Evolutionary conservation across 2,888 invertebrate species (phyloP), one percentile per base, ranked within the genome.

Genomic region (Idaea straminata): DNA sequence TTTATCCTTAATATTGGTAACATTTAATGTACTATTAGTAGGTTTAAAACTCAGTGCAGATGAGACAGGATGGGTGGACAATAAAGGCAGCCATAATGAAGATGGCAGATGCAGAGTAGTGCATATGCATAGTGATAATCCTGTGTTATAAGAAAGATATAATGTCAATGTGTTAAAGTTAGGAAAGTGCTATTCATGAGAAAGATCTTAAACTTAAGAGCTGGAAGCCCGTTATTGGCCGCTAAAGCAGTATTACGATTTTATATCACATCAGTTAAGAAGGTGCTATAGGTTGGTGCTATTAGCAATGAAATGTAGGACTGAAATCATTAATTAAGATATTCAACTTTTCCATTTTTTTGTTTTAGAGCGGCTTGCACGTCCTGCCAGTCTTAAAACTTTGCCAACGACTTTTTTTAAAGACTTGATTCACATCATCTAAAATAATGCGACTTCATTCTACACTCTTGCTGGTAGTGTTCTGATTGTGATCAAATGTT

Each of bases 401-500:
- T 25, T n/a, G n/a, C n/a, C n/a, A n/a, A n/a, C n/a, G n/a, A n/a
- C n/a, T n/a, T n/a, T n/a, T n/a, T n/a, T n/a, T n/a, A n/a, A n/a
- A n/a, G n/a, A n/a, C n/a, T n/a, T n/a, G n/a, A n/a, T n/a, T n/a
- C n/a, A n/a, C n/a, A n/a, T n/a, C n/a, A n/a, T 25, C 25, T 25
- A 25, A 25, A 25, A n/a, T 1, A 25, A 25, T 25, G 25, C 25
- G 25, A 25, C 25, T 25, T 25, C 25, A 25, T 25, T 25, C 25
- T 25, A 25, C 25, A 25, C 25, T 25, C 25, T 25, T 25, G 25
- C 25, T 13, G 47, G 13, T 47, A 13, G 47, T 47, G 10, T 47
- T 47, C 0, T 10, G 5, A 7, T 10, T 47, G 47, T 10, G 10
- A 47, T 47, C 47, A 25, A 59, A 63, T 68, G 34, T 65, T 69